Conservation (phyloP, 2,797 vertebrate species). For the Myotis pilosus region DNA sequence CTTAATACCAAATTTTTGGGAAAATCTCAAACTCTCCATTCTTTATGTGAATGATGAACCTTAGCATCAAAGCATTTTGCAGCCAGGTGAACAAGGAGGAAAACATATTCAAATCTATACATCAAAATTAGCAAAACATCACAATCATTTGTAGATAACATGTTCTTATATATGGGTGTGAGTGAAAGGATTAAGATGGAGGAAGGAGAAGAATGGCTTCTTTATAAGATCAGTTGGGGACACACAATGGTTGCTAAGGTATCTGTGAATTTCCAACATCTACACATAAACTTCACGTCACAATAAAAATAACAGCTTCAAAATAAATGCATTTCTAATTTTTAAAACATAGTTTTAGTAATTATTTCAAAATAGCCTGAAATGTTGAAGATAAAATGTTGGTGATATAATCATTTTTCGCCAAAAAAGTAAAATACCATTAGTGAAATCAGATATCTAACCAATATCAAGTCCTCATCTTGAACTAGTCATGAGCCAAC, state of each 20-base stretch:
- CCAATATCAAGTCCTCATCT: not conserved
- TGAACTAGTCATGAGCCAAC: not conserved
- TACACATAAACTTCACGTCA: not conserved
- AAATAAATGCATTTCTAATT: not conserved
- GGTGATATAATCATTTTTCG: not conserved
- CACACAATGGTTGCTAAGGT: not conserved
- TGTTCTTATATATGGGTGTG: not conserved
- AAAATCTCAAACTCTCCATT: constrained; percentile 32
- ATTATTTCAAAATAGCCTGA: not conserved
- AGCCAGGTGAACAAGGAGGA: not conserved
- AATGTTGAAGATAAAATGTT: not conserved
- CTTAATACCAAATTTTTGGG: not conserved
- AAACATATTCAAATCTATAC: not conserved
- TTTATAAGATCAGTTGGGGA: not conserved
- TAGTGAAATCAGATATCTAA: not conserved
- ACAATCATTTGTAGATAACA: not conserved
- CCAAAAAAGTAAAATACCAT: not conserved
- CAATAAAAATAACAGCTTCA: not conserved
- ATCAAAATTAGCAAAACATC: not conserved
- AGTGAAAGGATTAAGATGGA: not conserved
- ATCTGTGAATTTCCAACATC: not conserved
- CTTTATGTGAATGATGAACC: constrained; percentile 11
- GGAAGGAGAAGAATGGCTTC: not conserved
- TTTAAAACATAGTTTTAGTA: not conserved
- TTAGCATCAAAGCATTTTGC: constrained; percentile 20